phyloP scores from a whole-genome alignment of 2,797 vertebrate species.

The Myiotriccus ornatus region DNA sequence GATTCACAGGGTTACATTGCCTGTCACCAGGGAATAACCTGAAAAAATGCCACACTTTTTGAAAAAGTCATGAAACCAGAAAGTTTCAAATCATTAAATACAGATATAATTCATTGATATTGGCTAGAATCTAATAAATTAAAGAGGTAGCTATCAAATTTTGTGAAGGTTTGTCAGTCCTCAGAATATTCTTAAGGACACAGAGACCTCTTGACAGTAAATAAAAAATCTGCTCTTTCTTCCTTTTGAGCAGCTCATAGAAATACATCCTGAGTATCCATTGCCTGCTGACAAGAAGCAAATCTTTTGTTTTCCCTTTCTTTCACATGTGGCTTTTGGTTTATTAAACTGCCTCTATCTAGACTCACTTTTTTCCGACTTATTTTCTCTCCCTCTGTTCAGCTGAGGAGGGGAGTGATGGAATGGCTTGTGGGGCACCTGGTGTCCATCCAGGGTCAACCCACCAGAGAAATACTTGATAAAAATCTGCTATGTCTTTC shows the following conservation, averaged over 20 bases:
- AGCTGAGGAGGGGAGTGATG: neutral
- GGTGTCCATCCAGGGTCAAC: neutral
- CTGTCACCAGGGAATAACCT: neutral
- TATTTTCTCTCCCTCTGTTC: neutral
- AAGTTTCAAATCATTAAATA: neutral
- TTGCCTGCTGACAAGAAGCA: neutral
- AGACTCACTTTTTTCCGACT: fast-evolving
- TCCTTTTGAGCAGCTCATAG: neutral
- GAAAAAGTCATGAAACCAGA: fast-evolving
- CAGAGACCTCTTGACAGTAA: neutral
- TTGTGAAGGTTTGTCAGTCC: neutral
- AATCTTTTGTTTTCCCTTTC: neutral
- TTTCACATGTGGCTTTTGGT: neutral
- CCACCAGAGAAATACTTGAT: neutral
- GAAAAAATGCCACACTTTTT: neutral
- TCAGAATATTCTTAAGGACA: neutral
- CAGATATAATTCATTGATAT: fast-evolving
- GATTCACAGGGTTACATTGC: neutral
- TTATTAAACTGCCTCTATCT: neutral
- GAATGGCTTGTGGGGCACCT: fast-evolving
- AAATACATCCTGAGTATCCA: neutral
- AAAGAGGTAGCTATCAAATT: neutral
- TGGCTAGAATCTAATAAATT: neutral
- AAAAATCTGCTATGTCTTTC: neutral
- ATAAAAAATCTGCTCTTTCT: neutral